Base-by-base conservation (phyloP, 2,888 invertebrate genomes). In the Sesia apiformis region DNA sequence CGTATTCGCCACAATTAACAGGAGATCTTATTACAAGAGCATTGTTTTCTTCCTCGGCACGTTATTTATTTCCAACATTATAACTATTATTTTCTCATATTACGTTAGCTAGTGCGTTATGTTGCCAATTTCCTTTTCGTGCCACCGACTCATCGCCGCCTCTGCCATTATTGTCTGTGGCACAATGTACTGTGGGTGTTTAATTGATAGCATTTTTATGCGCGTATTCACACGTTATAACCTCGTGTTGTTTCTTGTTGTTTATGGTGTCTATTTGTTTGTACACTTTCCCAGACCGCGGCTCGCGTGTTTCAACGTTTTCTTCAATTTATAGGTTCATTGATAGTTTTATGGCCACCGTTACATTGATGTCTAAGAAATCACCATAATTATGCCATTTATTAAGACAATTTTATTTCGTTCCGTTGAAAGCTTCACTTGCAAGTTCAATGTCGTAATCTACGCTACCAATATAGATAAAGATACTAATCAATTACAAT, bases 1-100 rank as follows among this genome's bases (percentile, higher is more conserved):
- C 76, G 73, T 77, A 81, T 79, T 82, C 76, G 72, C 80, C 73
- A 81, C 83, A 83, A 87, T 86, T 84, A 83, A 82, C 81, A 80
- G 72, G 71, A 80, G 77, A 83, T 86, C 83, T 82, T 75, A 80
- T 86, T 84, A 86, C 84, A 65, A 65, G 67, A 81, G 76, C 81
- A 87, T 89, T 89, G 87, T 89, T 78, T 85, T 81, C 78, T 72
- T 76, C 73, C 76, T 67, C 75, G 70, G 67, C 67, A 66, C 66
- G 78, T 83, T 84, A 85, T 89, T 88, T 87, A 88, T 86, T 79
- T 80, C 74, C 77, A 71, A 76, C 80, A 83, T 82, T 83, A 83
- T 78, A 81, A 82, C 81, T 84, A 87, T 84, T 85, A 84, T 87
- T 75, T 76, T 80, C 76, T 77, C 74, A 72, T 76, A 76, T 82